Conservation (phyloP, 2,888 invertebrate genomes). For the Rhopalosiphum nymphaeae region DNA sequence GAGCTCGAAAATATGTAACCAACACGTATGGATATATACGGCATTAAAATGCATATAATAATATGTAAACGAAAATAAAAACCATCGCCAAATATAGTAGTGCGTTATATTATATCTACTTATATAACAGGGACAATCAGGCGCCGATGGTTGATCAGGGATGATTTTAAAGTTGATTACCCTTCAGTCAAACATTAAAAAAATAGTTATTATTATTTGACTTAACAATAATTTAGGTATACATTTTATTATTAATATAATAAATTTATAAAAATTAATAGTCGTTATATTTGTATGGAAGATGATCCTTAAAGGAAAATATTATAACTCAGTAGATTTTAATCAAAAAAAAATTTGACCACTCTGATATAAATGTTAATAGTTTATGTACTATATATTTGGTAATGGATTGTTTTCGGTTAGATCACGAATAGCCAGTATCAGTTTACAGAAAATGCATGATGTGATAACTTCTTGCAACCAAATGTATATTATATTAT, state of each 20-base stretch:
- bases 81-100: neutral
- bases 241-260: neutral
- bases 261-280: no score
- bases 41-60: neutral
- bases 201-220: neutral
- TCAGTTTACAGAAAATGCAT: constrained; percentile 6
- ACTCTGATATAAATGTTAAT: neutral
- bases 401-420: neutral
- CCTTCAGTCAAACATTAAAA: neutral
- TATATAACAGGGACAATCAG: neutral
- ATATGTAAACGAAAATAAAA: neutral
- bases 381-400: neutral
- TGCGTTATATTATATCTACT: neutral
- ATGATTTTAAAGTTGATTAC: neutral
- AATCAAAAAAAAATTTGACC: neutral
- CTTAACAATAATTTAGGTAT: no score
- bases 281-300: neutral
- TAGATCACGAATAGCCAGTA: neutral
- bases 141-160: neutral
- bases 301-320: neutral
- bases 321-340: neutral
- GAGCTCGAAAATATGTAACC: neutral
- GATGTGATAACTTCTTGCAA: neutral
- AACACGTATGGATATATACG: neutral
- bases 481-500: neutral